These are phyloP conservation scores for Phaethon lepturus DNA, from an alignment of 2,113 vertebrate genomes.

Conservation along the genomic window DNA sequence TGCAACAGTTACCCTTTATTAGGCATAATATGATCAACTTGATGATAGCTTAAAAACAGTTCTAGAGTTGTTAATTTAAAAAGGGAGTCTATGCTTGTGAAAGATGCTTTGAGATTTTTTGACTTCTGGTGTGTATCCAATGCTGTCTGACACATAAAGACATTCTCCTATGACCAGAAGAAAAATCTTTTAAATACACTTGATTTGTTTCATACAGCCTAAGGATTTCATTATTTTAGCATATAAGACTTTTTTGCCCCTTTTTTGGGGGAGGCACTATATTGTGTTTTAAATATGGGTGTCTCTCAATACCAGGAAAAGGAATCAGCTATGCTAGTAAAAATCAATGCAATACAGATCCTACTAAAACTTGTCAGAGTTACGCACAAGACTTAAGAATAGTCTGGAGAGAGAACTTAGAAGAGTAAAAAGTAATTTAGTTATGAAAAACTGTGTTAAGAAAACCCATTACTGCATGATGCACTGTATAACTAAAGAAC, in stretches of 20 bases:
- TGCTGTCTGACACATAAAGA: background rate
- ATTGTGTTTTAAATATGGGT: background rate
- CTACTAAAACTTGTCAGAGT: background rate
- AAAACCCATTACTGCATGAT: background rate
- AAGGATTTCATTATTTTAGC: background rate
- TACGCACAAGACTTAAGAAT: background rate
- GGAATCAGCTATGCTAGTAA: background rate
- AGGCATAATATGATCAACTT: too few relatives aligned
- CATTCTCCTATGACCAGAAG: background rate
- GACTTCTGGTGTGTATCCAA: background rate
- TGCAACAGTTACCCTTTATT: too few relatives aligned
- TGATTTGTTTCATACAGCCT: background rate
- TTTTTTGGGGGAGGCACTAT: fast-evolving
- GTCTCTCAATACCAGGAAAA: background rate
- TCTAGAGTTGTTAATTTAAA: background rate
- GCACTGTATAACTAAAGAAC: background rate
- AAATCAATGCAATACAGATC: background rate
- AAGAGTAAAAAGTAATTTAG: background rate
- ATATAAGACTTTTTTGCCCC: background rate
- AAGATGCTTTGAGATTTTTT: background rate
- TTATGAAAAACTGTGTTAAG: background rate
- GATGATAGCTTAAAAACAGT: too few relatives aligned
- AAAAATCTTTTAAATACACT: background rate
- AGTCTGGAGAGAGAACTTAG: background rate
- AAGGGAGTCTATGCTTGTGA: background rate